A percentile compares a stretch with the other conserved stretches of the same genome.
Evolutionary conservation across 2,888 invertebrate genomes (phyloP).

Genomic region (Liodrosophila aerea): DNA sequence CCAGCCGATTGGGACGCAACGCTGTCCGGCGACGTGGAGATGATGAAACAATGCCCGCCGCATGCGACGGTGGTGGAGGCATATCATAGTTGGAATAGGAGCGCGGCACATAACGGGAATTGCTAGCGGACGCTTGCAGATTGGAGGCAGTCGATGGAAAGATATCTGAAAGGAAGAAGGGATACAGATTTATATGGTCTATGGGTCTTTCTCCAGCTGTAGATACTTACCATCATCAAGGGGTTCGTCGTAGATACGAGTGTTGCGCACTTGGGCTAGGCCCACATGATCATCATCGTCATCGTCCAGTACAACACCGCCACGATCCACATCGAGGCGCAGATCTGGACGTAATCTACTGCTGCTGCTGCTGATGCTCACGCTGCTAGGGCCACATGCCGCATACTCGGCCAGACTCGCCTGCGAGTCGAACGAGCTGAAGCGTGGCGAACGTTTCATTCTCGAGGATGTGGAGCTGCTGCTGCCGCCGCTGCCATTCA

Average conservation of each 20-base stretch:
- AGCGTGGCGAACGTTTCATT: conserved; percentile 82
- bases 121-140: conserved; percentile 35
- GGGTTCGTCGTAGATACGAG: conserved; percentile 64
- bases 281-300: conserved; percentile 59
- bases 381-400: conserved; percentile 45
- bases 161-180: conserved; percentile 39
- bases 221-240: conserved; percentile 62
- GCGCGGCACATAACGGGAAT: conserved; percentile 79
- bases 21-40: conserved; percentile 55
- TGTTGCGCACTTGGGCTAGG: conserved; percentile 62
- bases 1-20: conserved; percentile 70
- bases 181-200: not conserved
- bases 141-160: conserved; percentile 57
- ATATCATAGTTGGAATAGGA: conserved; percentile 82
- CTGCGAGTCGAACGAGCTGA: conserved; percentile 83
- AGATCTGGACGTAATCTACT: conserved; percentile 40
- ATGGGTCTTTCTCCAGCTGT: not conserved
- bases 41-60: conserved; percentile 44
- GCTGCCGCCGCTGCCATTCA: conserved; percentile 55
- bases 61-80: conserved; percentile 70
- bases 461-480: conserved; percentile 63
- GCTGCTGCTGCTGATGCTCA: conserved; percentile 10
- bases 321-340: conserved; percentile 47
- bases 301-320: conserved; percentile 37
- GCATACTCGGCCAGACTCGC: conserved; percentile 82